phyloP scores from a whole-genome alignment of 2,888 invertebrate genomes.

The Strigamia transsilvanica region DNA sequence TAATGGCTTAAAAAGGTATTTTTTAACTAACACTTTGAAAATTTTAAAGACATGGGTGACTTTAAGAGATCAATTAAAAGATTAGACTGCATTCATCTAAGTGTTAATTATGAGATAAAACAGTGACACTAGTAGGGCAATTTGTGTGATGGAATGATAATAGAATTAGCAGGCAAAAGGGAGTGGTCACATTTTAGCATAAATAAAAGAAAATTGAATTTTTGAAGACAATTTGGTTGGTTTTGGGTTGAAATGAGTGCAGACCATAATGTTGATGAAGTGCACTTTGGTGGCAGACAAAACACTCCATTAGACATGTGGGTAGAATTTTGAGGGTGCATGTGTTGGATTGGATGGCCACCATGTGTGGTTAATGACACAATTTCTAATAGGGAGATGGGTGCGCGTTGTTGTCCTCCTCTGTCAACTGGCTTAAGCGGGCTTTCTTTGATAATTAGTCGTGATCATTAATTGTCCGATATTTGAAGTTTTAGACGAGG shows the following conservation, averaged over 20 bases:
- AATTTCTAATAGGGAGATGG: slow-evolving; percentile 33
- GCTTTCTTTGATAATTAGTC: slow-evolving; percentile 43
- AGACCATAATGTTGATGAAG: slow-evolving; percentile 36
- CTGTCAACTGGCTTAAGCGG: slow-evolving; percentile 40
- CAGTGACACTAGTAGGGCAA: slow-evolving; percentile 21
- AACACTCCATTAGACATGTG: slow-evolving; percentile 49
- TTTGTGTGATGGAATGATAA: slow-evolving; percentile 40
- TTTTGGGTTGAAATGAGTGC: slow-evolving; percentile 9
- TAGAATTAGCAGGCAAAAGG: slow-evolving; percentile 21
- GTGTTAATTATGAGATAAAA: slow-evolving; percentile 46
- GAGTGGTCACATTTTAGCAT: slow-evolving; percentile 34
- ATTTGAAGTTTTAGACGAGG: slow-evolving; percentile 35
- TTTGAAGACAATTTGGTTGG: slow-evolving; percentile 1
- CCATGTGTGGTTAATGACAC: slow-evolving; percentile 43
- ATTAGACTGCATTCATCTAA: slow-evolving; percentile 18
- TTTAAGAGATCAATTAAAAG: slow-evolving; percentile 41
- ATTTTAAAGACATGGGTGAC: slow-evolving; percentile 3
- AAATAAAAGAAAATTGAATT: slow-evolving; percentile 20
- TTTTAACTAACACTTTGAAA: not conserved
- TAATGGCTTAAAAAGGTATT: not conserved
- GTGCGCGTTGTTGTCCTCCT: slow-evolving; percentile 36
- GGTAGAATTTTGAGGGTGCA: slow-evolving; percentile 49
- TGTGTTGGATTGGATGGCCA: slow-evolving; percentile 28
- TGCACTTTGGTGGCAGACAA: slow-evolving; percentile 37
- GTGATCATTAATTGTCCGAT: slow-evolving; percentile 48